Evolutionary conservation across 2,797 vertebrate species (phyloP), one percentile per base, ranked within the genome.

Genomic region (Hemitrygon akajei): DNA sequence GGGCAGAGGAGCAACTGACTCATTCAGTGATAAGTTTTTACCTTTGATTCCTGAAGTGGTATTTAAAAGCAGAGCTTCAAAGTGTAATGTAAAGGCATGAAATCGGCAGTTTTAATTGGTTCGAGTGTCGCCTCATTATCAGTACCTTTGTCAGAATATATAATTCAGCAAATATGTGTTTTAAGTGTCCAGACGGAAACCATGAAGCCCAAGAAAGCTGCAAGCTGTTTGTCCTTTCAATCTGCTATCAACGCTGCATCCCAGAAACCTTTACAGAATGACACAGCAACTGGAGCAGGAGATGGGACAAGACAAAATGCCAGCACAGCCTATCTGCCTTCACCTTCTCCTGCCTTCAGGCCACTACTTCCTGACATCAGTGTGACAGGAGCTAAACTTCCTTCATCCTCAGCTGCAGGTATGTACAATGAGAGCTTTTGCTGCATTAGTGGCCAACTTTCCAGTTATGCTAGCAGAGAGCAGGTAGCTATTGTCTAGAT

Each of bases 191-290:
- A 75, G 6, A 94, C 94, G 25, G 95, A 96, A 22, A 94, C 94
- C 93, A 95, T 94, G 58, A 96, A 94, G 87, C 95, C 95, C 93
- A 93, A 95, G 81, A 91, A 89, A 94, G 96, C 94, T 58, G 75
- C 95, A 56, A 95, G 93, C 92, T 93, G 94, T 58, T 22, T 79
- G 75, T 95, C 96, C 89, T 94, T 94, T 91, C 94, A 94, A 37
- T 95, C 95, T 94, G 22, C 80, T 11, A 22, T 25, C 40, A 91
- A 27, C 30, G 37, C 71, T 34, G 3, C 66, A 56, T 56, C 81
- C 47, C 95, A 94, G 40, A 95, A 94, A 94, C 94, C 95, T 69
- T 94, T 94, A 93, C 80, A 94, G 20, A 95, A 94, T 94, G 95
- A 94, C 86, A 58, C 71, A 0, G 94, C 94, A 76, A 37, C 93